Evolutionary conservation across 2,797 vertebrate genomes (phyloP), one percentile per base, ranked within the genome.

Genomic region (Sebastes matsubarae): DNA sequence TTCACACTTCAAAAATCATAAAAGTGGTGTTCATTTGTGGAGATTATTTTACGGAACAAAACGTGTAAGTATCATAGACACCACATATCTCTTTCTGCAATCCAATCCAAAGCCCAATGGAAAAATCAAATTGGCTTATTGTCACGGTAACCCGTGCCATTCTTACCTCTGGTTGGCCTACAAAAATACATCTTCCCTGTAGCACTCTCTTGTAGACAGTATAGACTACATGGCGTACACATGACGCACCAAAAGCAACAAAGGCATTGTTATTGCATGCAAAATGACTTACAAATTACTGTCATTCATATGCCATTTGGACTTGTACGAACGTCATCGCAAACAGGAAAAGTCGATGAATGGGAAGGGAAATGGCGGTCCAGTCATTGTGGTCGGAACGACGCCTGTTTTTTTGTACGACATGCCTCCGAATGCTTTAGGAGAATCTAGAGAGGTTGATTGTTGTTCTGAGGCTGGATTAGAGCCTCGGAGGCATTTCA

Each of bases 401-500:
- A 75, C 61, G 71, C 32, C 72, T 60, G 42, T 52, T 63, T 61
- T 61, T 67, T 60, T 14, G 36, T 29, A 34, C 24, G 42, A 75
- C 57, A 72, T 22, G 59, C 61, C 34, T 70, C 72, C 30, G 69
- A 75, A 69, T 57, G 34, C n/a, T 77, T 75, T 75, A 46, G 69
- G 57, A 38, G 60, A 76, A 13, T 57, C 87, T 25, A 52, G 71
- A 67, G 63, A 8, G 72, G 42, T n/a, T 29, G 54, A 52, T 81
- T 78, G 52, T 60, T 77, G 55, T 61, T 81, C 25, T 80, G 16
- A 8, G 50, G 11, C 25, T 77, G 70, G 66, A 82, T 52, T 50
- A 72, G 27, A 65, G 57, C 72, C 85, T 79, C 64, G 8, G 55
- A 81, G 72, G 57, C 65, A 75, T 20, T 10, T 34, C 63, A 78